Base-by-base conservation (phyloP, 2,113 vertebrate genomes). In the Nycticorax nycticorax region DNA sequence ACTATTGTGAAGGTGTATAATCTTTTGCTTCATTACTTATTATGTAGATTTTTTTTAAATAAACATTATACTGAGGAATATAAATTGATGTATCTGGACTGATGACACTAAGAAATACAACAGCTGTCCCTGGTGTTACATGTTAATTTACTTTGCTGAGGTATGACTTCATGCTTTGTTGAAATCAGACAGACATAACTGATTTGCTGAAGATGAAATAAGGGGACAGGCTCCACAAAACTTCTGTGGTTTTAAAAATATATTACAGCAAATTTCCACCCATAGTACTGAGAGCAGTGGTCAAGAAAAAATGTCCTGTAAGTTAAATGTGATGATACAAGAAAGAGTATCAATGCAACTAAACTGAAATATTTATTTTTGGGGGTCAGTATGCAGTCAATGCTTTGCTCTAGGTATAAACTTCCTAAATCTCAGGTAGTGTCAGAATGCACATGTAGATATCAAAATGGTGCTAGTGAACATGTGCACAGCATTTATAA, bases 131-230 rank as follows among this genome's bases (percentile, higher is more conserved):
- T 82, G 8, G 37, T 83, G 63, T 88, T 97, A 50, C 73, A 76
- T 83, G 35, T 83, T 96, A 93, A 96, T 93, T 97, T 97, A 92
- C 67, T 97, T 93, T 78, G 60, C 50, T 92, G 76, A 93, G 67
- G 57, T 43, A 66, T 93, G 96, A 97, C 97, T 97, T 96, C 72
- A 93, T 94, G 90, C 88, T 85, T 97, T 89, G 39, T 96, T 95
- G 93, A 96, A 97, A 96, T 92, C 47, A 85, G 41, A 92, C 33
- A 27, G 53, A 91, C 35, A 53, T 73, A 94, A 67, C 48, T 82
- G 88, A 59, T 93, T 88, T 84, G 22, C 59, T 97, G 73, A 96
- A 96, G 85, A 89, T 95, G 74, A 96, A 93, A 78, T 68, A 78
- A 87, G 32, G 78, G 63, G 33, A 85, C 35, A 75, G 7, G 13